A percentile compares a stretch with the other conserved stretches of the same genome.
Conservation (phyloP, 1,140 invertebrate genomes). For the Chelonus insularis region DNA sequence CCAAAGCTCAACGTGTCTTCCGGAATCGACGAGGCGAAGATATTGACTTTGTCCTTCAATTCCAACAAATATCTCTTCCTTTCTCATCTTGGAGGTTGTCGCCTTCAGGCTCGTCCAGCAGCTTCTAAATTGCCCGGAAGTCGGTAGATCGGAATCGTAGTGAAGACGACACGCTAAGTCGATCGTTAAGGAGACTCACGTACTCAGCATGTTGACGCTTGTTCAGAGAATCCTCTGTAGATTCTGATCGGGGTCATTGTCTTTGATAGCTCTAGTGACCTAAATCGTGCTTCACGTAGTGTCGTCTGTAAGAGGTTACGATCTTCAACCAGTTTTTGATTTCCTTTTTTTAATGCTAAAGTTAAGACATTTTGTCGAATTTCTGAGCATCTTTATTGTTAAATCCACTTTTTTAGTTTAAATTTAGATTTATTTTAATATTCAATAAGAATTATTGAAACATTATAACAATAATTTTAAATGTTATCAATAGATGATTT, state of each 20-base stretch:
- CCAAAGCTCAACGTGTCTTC: neutral
- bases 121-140: conserved; percentile 11
- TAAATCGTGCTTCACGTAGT: no score
- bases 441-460: no score
- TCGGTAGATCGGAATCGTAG: neutral
- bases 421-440: no score
- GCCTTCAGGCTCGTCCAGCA: conserved; percentile 4
- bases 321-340: no score
- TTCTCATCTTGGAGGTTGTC: neutral
- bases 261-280: no score
- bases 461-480: no score
- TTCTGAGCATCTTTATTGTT: no score
- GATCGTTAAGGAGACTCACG: neutral
- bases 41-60: conserved; percentile 4
- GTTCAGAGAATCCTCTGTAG: neutral
- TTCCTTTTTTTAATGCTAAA: no score
- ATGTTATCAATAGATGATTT: no score
- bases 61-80: neutral
- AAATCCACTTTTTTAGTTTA: no score
- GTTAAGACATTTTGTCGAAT: no score
- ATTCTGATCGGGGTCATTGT: neutral
- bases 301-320: no score
- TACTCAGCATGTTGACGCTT: neutral
- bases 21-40: conserved; percentile 4
- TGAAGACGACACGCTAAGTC: neutral